phyloP scores from a whole-genome alignment of 1,140 invertebrate species.

The Leptinotarsa texana region DNA sequence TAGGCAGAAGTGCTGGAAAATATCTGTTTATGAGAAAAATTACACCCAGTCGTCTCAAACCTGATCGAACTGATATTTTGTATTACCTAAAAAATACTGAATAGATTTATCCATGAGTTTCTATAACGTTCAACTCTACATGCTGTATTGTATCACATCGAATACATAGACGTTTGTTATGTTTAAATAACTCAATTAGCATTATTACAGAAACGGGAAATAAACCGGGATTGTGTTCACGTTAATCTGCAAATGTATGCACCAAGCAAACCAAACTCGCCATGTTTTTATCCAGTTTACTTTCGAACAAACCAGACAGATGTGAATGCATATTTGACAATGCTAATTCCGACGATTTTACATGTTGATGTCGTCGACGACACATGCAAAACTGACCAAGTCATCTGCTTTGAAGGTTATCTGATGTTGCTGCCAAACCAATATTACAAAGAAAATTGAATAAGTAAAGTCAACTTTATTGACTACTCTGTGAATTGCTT shows the following conservation, averaged over 20 bases:
- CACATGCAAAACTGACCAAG: not conserved
- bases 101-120: too few relatives aligned
- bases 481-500: too few relatives aligned
- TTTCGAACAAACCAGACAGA: not conserved
- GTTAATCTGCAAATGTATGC: not conserved
- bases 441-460: too few relatives aligned
- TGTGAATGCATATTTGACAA: not conserved
- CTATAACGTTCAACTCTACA: too few relatives aligned
- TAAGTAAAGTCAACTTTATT: too few relatives aligned
- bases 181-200: not conserved
- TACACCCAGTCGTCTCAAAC: too few relatives aligned
- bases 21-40: too few relatives aligned
- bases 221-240: not conserved
- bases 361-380: not conserved
- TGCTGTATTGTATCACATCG: too few relatives aligned
- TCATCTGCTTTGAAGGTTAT: not conserved
- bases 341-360: not conserved
- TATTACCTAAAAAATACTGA: too few relatives aligned
- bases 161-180: too few relatives aligned
- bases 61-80: too few relatives aligned
- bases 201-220: not conserved
- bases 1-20: too few relatives aligned
- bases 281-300: slow-evolving; percentile 6
- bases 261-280: not conserved
- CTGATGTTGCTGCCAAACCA: not conserved